phyloP scores from a whole-genome alignment of 2,113 vertebrate species.

The Alaudala cheleensis region DNA sequence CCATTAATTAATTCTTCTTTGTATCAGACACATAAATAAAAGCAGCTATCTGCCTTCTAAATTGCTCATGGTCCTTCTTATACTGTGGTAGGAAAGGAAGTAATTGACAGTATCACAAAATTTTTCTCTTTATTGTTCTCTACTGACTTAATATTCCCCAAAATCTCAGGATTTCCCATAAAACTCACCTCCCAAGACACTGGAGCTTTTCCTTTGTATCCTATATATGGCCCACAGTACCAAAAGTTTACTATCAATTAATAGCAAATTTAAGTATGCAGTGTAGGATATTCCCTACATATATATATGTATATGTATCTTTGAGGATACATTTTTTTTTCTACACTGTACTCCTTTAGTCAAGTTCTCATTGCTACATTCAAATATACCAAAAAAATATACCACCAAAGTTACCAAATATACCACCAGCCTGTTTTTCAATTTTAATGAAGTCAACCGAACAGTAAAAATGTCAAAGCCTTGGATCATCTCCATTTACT shows the following conservation, averaged over 20 bases:
- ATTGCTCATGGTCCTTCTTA: neutral
- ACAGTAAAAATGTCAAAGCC: constrained; percentile 19
- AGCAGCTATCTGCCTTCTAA: neutral
- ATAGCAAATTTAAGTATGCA: neutral
- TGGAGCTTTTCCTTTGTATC: neutral
- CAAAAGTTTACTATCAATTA: neutral
- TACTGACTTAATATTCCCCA: neutral
- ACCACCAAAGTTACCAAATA: neutral
- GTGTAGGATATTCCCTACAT: neutral
- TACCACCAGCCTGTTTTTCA: neutral
- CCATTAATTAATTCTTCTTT: neutral
- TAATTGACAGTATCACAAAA: neutral
- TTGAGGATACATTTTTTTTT: neutral
- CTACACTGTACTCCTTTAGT: neutral
- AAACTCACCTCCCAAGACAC: neutral
- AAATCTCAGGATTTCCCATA: neutral
- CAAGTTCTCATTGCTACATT: neutral
- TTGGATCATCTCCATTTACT: constrained; percentile 25
- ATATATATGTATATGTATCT: neutral
- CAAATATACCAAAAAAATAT: neutral
- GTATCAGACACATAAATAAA: neutral
- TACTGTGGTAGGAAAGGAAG: neutral
- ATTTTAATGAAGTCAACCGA: constrained; percentile 16
- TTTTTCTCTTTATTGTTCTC: neutral
- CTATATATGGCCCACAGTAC: fast-evolving